Percentiles rank a stretch among this genome's conserved stretches.
Conservation (phyloP, 2,797 vertebrate genomes). For the Rhabdomys pumilio region DNA sequence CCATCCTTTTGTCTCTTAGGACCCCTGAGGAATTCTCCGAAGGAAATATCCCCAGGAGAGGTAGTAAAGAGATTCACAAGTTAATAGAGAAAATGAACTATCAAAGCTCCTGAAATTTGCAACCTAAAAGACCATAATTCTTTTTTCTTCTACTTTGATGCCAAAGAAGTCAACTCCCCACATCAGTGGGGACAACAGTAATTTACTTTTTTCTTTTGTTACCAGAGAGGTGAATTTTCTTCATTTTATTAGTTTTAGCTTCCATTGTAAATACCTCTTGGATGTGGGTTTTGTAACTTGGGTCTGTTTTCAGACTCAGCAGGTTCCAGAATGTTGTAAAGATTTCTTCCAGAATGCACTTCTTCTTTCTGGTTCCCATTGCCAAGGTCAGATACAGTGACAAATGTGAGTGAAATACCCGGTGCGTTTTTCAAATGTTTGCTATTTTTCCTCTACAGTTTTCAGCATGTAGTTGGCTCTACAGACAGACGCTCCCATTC, state of each 20-base stretch:
- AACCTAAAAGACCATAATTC: not conserved
- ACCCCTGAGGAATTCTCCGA: conserved; percentile 31
- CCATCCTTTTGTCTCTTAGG: not conserved
- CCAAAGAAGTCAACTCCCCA: not conserved
- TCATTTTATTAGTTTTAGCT: not conserved
- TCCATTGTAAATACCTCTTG: conserved; percentile 23
- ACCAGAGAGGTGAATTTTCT: not conserved
- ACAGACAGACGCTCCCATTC: not conserved
- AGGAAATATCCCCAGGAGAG: not conserved
- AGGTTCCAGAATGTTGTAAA: not conserved
- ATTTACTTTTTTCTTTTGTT: not conserved
- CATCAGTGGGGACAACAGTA: not conserved
- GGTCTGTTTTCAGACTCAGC: conserved; percentile 28
- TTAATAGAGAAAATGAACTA: conserved; percentile 44
- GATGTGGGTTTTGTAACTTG: not conserved
- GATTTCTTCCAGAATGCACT: conserved; percentile 20
- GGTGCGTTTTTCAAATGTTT: conserved; percentile 31
- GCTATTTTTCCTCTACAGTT: not conserved
- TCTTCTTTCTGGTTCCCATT: not conserved
- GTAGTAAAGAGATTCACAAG: not conserved
- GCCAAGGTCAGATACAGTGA: conserved; percentile 62
- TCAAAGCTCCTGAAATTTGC: conserved; percentile 34
- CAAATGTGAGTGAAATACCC: not conserved
- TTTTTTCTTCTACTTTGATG: not conserved
- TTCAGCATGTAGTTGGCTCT: not conserved